Evolutionary conservation across 2,797 vertebrate genomes (phyloP).

Genomic region (Apodemus agrarius): DNA sequence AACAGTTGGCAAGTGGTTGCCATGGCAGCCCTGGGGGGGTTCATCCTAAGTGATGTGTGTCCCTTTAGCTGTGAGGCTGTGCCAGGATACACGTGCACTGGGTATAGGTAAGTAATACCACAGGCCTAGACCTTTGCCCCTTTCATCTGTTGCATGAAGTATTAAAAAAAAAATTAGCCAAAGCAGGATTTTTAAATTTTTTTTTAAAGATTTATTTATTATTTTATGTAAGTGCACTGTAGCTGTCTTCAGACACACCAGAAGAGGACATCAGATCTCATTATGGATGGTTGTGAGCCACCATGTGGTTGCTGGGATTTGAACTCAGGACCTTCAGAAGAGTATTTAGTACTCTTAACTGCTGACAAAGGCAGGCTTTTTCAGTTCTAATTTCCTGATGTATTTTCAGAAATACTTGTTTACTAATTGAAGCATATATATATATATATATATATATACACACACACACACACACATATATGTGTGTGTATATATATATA

Average conservation of each 20-base stretch:
- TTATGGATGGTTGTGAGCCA: too few species aligned
- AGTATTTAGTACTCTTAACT: too few species aligned
- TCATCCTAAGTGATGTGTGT: constrained; percentile 90
- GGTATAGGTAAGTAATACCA: constrained; percentile 93
- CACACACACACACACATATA: not conserved
- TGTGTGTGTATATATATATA: not conserved
- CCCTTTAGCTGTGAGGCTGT: constrained; percentile 89
- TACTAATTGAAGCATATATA: constrained; percentile 21
- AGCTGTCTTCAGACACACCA: too few species aligned
- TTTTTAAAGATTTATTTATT: too few species aligned
- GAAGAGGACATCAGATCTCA: too few species aligned
- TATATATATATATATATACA: not conserved
- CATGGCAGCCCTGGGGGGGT: constrained; percentile 94
- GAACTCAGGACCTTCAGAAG: too few species aligned
- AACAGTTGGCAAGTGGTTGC: constrained; percentile 98
- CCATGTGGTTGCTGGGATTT: too few species aligned
- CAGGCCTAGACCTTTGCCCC: not conserved
- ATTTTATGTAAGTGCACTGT: too few species aligned
- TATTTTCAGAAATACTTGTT: constrained; percentile 37
- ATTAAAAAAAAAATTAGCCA: not conserved
- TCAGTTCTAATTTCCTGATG: constrained; percentile 28
- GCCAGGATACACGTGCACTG: constrained; percentile 94
- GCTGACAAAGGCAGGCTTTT: not conserved
- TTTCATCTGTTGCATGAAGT: not conserved
- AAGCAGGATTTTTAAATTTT: too few species aligned